Evolutionary conservation across 2,797 vertebrate genomes (phyloP).

Genomic region (Gila robusta): DNA sequence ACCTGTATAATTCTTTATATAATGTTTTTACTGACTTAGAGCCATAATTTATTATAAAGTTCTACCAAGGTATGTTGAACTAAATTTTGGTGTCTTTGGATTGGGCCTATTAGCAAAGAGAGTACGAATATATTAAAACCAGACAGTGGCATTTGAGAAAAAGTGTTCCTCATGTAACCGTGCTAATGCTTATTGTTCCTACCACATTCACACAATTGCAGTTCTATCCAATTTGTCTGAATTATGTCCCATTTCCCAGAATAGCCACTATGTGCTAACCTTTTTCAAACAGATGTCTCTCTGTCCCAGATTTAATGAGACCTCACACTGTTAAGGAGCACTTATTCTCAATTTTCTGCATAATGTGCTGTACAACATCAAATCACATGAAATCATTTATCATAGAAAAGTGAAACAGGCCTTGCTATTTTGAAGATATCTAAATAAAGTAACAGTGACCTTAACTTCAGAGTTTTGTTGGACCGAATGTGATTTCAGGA

Average conservation of each 20-base stretch:
- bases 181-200: neutral
- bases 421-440: constrained; percentile 1
- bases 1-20: neutral
- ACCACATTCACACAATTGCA: constrained; percentile 12
- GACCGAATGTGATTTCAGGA: constrained; percentile 44
- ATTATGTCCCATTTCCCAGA: constrained; percentile 6
- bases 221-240: constrained; percentile 13
- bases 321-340: constrained; percentile 13
- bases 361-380: constrained; percentile 9
- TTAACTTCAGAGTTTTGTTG: constrained; percentile 12
- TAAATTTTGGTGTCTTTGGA: neutral
- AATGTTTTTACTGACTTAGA: neutral
- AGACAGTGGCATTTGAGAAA: constrained; percentile 22
- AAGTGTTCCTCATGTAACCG: neutral
- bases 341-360: constrained; percentile 26
- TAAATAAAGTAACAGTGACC: constrained; percentile 47
- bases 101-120: neutral
- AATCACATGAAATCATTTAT: constrained; percentile 12
- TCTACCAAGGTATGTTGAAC: neutral
- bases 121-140: constrained; percentile 16
- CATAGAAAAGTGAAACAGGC: constrained; percentile 5
- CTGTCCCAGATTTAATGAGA: constrained; percentile 9
- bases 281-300: constrained; percentile 21
- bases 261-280: constrained; percentile 21
- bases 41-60: neutral